Evolutionary conservation across 2,888 invertebrate species (phyloP).

Genomic region (Automeris io): DNA sequence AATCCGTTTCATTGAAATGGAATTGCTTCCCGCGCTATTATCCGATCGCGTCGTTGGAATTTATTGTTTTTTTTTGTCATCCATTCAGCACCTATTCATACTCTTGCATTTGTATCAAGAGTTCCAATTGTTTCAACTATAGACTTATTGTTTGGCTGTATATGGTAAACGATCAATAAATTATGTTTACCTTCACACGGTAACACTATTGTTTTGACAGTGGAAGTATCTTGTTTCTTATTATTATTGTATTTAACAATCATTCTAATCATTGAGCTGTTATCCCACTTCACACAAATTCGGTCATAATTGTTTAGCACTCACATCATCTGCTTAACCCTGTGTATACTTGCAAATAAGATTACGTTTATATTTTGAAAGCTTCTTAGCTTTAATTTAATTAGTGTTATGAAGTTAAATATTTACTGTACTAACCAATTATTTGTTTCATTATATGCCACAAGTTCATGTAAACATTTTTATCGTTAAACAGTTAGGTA

Average conservation of each 20-base stretch:
- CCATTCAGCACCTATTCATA: conserved; percentile 14
- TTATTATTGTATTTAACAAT: conserved; percentile 9
- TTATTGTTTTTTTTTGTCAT: conserved; percentile 3
- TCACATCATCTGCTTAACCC: too few relatives aligned
- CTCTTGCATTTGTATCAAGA: conserved; percentile 24
- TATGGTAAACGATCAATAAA: conserved; percentile 18
- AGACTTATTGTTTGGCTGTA: conserved; percentile 22
- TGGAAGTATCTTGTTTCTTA: conserved; percentile 11
- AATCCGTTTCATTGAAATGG: neutral
- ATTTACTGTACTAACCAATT: too few relatives aligned
- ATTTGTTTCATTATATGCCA: too few relatives aligned
- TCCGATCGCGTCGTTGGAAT: neutral
- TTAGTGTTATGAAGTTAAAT: too few relatives aligned
- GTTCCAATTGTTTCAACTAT: conserved; percentile 24
- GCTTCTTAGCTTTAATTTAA: too few relatives aligned
- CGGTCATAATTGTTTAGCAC: too few relatives aligned
- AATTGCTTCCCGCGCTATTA: neutral
- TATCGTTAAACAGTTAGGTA: too few relatives aligned
- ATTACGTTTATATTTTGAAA: too few relatives aligned
- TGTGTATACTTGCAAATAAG: too few relatives aligned
- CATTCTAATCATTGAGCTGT: too few relatives aligned
- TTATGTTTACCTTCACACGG: conserved; percentile 25
- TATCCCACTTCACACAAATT: too few relatives aligned
- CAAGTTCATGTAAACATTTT: too few relatives aligned
- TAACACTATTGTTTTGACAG: conserved; percentile 18